phyloP scores from a whole-genome alignment of 2,113 vertebrate genomes.

The Pelodiscus sinensis region DNA sequence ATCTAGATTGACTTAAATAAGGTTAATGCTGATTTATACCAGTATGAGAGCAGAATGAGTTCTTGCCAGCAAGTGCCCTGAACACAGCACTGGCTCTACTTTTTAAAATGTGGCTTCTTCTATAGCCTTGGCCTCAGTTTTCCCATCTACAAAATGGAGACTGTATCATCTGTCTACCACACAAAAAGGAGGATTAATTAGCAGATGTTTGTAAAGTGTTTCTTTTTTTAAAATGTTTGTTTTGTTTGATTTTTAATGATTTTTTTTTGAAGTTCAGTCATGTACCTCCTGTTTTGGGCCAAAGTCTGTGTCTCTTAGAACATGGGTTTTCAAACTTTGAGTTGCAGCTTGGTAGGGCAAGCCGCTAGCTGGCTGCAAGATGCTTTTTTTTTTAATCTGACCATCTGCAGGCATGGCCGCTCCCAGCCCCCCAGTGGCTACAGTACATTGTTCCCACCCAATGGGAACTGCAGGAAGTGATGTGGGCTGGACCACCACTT shows the following conservation, averaged over 20 bases:
- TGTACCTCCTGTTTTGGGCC: background rate
- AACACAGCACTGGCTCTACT: background rate
- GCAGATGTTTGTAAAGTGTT: background rate
- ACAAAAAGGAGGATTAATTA: background rate
- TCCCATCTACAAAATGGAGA: background rate
- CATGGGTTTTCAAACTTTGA: background rate
- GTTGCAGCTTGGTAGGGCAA: too few relatives aligned
- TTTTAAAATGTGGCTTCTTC: background rate
- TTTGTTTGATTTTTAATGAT: background rate
- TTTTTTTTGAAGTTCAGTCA: background rate
- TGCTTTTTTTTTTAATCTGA: too few relatives aligned
- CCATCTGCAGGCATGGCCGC: too few relatives aligned
- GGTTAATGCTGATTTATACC: background rate
- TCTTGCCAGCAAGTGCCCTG: background rate
- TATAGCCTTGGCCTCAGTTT: background rate
- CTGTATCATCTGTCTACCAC: background rate
- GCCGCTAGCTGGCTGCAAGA: too few relatives aligned
- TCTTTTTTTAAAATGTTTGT: background rate
- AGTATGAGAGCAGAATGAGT: background rate
- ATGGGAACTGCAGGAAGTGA: too few relatives aligned
- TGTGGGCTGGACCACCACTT: too few relatives aligned
- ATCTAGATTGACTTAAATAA: slow-evolving; percentile 39
- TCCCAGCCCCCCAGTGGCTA: too few relatives aligned
- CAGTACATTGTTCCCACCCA: too few relatives aligned
- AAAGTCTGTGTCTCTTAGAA: background rate